Percentiles rank a stretch among this genome's conserved stretches.
Evolutionary conservation across 1,140 invertebrate species (phyloP).

Genomic region (Harpegnathos saltator): DNA sequence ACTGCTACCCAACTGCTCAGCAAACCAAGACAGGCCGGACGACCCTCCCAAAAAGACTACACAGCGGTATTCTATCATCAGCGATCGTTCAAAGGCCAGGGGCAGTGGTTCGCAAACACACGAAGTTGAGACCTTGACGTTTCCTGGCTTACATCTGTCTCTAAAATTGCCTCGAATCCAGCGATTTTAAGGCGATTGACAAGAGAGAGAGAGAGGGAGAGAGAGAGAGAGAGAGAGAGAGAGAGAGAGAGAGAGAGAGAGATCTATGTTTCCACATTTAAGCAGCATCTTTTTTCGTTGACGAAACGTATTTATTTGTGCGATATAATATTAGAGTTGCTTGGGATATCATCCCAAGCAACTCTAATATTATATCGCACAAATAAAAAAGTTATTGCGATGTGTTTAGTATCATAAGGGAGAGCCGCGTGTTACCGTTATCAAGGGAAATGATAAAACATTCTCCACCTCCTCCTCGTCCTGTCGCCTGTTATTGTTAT

Average conservation of each 20-base stretch:
- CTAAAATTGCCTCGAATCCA: background rate
- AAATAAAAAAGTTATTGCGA: background rate
- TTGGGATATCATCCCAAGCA: constrained; percentile 1
- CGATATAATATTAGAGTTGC: background rate
- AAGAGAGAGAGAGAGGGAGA: background rate
- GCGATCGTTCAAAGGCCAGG: constrained; percentile 33
- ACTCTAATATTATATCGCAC: background rate
- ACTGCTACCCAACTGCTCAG: constrained; percentile 6
- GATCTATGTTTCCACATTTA: no score
- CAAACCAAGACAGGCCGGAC: constrained; percentile 24
- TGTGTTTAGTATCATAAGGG: background rate
- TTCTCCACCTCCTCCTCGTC: background rate
- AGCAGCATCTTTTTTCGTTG: no score
- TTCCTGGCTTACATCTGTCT: background rate
- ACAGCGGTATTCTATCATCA: constrained; percentile 19
- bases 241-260: no score
- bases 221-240: no score
- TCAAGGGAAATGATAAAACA: background rate
- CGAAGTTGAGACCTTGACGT: background rate
- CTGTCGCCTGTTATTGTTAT: background rate
- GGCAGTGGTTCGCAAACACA: constrained; percentile 39
- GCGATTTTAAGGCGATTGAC: no score
- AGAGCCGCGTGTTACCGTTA: background rate
- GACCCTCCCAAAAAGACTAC: constrained; percentile 46
- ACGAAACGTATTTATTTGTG: background rate